A percentile compares a stretch with the other conserved stretches of the same genome.
Evolutionary conservation across 2,113 vertebrate species (phyloP).

Genomic region (Saguinus midas): DNA sequence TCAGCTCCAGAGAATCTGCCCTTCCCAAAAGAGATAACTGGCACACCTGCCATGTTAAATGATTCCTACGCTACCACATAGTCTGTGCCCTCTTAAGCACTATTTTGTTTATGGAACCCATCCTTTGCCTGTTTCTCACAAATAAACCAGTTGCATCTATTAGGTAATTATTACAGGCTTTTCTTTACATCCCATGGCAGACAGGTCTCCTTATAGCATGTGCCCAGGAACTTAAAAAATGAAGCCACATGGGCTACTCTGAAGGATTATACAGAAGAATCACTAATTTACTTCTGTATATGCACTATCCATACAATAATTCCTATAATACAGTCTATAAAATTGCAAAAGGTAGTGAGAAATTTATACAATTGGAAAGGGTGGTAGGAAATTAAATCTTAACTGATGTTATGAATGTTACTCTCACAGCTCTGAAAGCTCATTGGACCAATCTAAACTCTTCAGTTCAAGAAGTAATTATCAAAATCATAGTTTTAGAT

Average conservation of each 20-base stretch:
- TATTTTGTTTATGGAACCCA: neutral
- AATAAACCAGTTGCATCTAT: neutral
- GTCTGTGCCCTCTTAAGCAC: neutral
- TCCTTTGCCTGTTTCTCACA: neutral
- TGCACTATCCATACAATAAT: neutral
- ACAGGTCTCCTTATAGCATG: neutral
- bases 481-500: neutral
- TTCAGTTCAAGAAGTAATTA: neutral
- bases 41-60: neutral
- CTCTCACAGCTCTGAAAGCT: neutral
- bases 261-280: neutral
- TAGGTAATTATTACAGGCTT: neutral
- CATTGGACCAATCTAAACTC: neutral
- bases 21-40: neutral
- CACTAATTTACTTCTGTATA: neutral
- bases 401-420: neutral
- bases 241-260: neutral
- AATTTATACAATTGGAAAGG: neutral
- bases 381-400: neutral
- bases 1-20: neutral
- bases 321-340: neutral
- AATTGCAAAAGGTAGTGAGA: neutral
- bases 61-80: neutral
- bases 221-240: neutral
- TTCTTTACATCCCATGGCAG: neutral